Base-by-base conservation (phyloP, 2,113 vertebrate species). In the Climacteris rufus region DNA sequence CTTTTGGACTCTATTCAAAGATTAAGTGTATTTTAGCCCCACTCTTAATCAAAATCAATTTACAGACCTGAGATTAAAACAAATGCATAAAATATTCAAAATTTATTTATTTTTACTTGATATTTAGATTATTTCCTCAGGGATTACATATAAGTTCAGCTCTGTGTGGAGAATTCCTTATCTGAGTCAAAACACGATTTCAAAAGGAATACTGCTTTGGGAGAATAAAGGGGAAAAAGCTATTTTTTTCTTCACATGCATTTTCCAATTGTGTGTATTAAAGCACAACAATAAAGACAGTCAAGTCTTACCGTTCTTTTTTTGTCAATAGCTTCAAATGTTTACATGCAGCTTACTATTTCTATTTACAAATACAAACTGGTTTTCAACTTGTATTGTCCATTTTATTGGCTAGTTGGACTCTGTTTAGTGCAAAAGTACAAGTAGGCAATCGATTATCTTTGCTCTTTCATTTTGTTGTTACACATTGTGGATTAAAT, bases 111-210 rank as follows among this genome's bases (percentile, higher is more conserved):
- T 91, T 79, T 50, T 78, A 22, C 22, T 60, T 74, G 16, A 9
- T 56, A 56, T 71, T 92, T 64, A 60, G 20, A 11, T 6, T 82
- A 7, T 88, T 87, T 61, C 39, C 70, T 75, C 13, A 57, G 74
- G 10, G 11, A 60, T 85, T 85, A 44, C 6, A 9, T 56, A 35
- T 61, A 79, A 59, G 13, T 76, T 91, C 66, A 77, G 23, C 14
- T 57, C 65, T 89, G 8, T 83, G 47, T 87, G 42, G 81, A 64
- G 39, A 91, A 88, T 94, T 88, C 44, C 13, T 83, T 89, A 60
- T n/a, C 27, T 83, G 42, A 84, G n/a, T 75, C 71, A 96, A 96
- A 96, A 77, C 15, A 87, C 87, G 53, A 64, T 96, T 95, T 96
- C 33, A 65, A 12, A 77, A 65, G n/a, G n/a, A 96, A 78, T 56